Evolutionary conservation across 2,797 vertebrate species (phyloP).

Genomic region (Microctenopoma steveboyesi): DNA sequence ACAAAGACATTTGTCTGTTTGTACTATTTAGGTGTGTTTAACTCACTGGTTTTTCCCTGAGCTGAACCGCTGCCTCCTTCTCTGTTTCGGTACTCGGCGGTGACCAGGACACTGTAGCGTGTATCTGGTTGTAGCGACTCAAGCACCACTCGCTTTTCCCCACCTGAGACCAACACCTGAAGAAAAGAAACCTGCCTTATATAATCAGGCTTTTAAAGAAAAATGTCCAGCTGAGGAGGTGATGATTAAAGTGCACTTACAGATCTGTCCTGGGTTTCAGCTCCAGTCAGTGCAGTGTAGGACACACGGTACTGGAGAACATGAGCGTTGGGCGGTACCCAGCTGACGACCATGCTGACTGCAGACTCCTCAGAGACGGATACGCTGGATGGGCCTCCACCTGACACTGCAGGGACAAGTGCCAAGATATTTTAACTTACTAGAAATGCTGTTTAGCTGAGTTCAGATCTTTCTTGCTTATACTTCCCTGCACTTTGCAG

Average conservation of each 20-base stretch:
- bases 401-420: conserved; percentile 76
- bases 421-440: neutral
- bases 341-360: conserved; percentile 87
- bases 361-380: conserved; percentile 86
- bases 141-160: conserved; percentile 79
- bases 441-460: rapidly evolving
- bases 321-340: conserved; percentile 87
- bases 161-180: conserved; percentile 87
- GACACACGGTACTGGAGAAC: conserved; percentile 88
- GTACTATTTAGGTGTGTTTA: neutral
- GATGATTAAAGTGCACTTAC: conserved; percentile 75
- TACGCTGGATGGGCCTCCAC: conserved; percentile 86
- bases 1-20: neutral
- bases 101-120: conserved; percentile 87
- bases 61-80: conserved; percentile 85
- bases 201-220: neutral
- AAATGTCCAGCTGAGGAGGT: neutral
- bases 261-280: conserved; percentile 80
- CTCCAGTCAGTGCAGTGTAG: conserved; percentile 82
- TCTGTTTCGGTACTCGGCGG: conserved; percentile 86
- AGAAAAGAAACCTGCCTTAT: conserved; percentile 42
- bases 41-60: conserved; percentile 87
- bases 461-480: neutral
- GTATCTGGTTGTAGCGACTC: conserved; percentile 86
- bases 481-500: neutral